These are phyloP conservation scores for Sepiola atlantica DNA, from an alignment of 2,888 invertebrate genomes.

Conservation along the genomic window DNA sequence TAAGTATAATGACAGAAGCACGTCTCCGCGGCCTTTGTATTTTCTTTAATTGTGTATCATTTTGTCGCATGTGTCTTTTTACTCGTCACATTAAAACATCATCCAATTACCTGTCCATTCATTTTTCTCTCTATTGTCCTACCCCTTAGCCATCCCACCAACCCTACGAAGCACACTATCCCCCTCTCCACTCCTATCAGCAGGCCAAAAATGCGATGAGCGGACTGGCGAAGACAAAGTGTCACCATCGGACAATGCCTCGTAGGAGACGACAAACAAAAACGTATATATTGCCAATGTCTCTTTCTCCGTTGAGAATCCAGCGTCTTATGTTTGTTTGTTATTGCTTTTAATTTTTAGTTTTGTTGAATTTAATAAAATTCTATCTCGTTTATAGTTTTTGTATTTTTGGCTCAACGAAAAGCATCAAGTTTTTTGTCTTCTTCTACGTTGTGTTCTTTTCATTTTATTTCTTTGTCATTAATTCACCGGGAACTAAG, in stretches of 20 bases:
- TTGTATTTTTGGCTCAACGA: background rate
- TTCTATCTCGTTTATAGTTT: background rate
- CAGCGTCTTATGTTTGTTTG: background rate
- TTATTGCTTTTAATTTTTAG: background rate
- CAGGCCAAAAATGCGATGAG: background rate
- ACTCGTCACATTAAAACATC: constrained; percentile 13
- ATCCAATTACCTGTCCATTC: constrained; percentile 32
- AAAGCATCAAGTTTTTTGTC: background rate
- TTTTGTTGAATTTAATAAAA: background rate
- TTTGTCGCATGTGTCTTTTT: background rate
- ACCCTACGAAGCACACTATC: background rate
- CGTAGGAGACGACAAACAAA: background rate
- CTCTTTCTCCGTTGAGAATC: background rate
- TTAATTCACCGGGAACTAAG: background rate
- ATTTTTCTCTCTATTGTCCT: background rate
- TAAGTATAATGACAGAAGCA: background rate
- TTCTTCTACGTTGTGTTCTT: no score
- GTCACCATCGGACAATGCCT: background rate
- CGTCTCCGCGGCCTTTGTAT: background rate
- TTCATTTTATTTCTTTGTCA: background rate
- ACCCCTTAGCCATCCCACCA: background rate
- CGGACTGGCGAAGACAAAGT: background rate
- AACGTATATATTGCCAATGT: background rate
- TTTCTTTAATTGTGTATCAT: background rate
- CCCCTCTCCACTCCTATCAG: background rate